Evolutionary conservation across 2,888 invertebrate species (phyloP).

Genomic region (Netelia virgata): DNA sequence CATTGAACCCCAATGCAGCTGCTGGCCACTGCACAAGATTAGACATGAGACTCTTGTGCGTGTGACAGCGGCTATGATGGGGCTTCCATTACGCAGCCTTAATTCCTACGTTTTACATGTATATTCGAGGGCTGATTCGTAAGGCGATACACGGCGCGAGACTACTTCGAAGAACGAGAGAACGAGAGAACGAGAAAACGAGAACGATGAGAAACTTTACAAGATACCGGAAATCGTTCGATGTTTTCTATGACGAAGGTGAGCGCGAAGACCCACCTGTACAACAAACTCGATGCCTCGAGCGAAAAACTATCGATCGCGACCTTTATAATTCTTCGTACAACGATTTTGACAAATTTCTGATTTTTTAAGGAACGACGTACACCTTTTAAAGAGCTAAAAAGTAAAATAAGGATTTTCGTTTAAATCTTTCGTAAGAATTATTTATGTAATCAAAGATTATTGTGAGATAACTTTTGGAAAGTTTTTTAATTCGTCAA

Average conservation of each 20-base stretch:
- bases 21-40: slow-evolving; percentile 99
- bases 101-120: slow-evolving; percentile 83
- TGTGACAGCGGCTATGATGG: slow-evolving; percentile 99
- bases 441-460: too few relatives aligned
- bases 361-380: too few relatives aligned
- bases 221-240: slow-evolving; percentile 47
- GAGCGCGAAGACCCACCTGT: slow-evolving; percentile 56
- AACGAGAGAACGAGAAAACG: slow-evolving; percentile 17
- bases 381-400: too few relatives aligned
- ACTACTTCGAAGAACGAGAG: too few relatives aligned
- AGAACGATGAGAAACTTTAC: slow-evolving; percentile 5
- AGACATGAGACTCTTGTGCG: slow-evolving; percentile 97
- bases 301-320: slow-evolving; percentile 24
- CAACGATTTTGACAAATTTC: too few relatives aligned
- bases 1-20: slow-evolving; percentile 94
- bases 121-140: slow-evolving; percentile 32
- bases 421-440: too few relatives aligned
- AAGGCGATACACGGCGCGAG: slow-evolving; percentile 59
- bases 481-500: too few relatives aligned
- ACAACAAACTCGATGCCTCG: slow-evolving; percentile 16
- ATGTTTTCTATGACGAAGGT: slow-evolving; percentile 45
- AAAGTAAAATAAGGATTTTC: too few relatives aligned
- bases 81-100: slow-evolving; percentile 85
- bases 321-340: neutral
- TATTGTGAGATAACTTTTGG: too few relatives aligned